phyloP scores from a whole-genome alignment of 2,113 vertebrate genomes.

The Craseonycteris thonglongyai region DNA sequence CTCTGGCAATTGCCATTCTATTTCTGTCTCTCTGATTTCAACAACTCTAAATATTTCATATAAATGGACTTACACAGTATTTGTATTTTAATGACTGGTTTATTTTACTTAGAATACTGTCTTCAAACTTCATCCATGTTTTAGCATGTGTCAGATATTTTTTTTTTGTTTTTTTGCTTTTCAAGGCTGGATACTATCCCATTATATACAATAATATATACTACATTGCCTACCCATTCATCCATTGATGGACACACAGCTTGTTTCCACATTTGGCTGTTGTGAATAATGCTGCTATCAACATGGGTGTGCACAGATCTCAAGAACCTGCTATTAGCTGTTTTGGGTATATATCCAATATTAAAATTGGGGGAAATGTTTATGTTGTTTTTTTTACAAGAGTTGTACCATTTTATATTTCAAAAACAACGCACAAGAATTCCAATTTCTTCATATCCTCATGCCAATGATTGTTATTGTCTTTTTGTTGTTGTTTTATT shows the following conservation, averaged over 20 bases:
- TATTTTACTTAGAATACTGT: neutral
- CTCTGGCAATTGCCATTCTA: neutral
- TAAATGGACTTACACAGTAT: neutral
- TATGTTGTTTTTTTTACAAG: too few relatives aligned
- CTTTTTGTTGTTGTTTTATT: neutral
- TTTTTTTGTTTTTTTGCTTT: neutral
- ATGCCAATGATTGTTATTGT: neutral
- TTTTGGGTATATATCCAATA: neutral
- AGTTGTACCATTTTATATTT: neutral
- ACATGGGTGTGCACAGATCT: neutral
- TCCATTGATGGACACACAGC: neutral
- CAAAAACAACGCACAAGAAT: neutral
- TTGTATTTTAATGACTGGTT: neutral
- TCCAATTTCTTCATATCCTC: neutral
- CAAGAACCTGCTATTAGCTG: neutral
- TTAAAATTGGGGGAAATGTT: too few relatives aligned
- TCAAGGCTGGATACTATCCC: neutral
- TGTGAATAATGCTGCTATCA: neutral
- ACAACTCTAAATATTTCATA: neutral
- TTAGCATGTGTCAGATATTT: neutral
- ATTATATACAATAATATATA: neutral
- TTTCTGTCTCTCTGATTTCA: neutral
- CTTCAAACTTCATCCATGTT: neutral
- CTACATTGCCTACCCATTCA: neutral
- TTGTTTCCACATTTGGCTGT: neutral